Evolutionary conservation across 2,888 invertebrate genomes (phyloP).

Genomic region (Abrostola tripartita): DNA sequence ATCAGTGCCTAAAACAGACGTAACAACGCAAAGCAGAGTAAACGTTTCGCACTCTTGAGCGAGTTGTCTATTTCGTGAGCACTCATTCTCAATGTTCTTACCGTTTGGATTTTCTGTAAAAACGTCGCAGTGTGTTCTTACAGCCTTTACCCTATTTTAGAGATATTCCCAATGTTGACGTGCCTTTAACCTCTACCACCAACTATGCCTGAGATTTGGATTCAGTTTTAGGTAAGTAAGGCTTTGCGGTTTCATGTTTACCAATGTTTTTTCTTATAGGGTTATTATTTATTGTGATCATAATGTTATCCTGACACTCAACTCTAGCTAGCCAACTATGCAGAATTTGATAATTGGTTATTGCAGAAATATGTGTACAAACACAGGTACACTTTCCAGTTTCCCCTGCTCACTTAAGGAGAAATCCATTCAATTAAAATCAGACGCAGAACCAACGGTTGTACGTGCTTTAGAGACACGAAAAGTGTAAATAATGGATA

Average conservation of each 20-base stretch:
- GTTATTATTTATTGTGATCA: neutral
- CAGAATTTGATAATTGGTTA: too few relatives aligned
- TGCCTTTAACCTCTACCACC: slow-evolving; percentile 18
- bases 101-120: neutral
- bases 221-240: neutral
- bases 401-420: too few relatives aligned
- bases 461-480: too few relatives aligned
- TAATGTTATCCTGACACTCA: neutral
- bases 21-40: too few relatives aligned
- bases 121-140: neutral
- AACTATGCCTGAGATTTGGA: neutral
- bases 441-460: too few relatives aligned
- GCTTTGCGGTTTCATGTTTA: neutral
- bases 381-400: too few relatives aligned
- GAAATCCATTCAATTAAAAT: too few relatives aligned
- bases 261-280: neutral
- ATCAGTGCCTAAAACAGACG: too few relatives aligned
- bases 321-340: too few relatives aligned
- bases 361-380: too few relatives aligned
- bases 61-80: neutral
- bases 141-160: slow-evolving; percentile 5
- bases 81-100: neutral
- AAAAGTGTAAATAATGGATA: too few relatives aligned
- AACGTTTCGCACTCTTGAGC: too few relatives aligned
- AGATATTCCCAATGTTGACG: slow-evolving; percentile 21